phyloP scores from a whole-genome alignment of 2,888 invertebrate species.

The Hirtodrosophila alboralis region DNA sequence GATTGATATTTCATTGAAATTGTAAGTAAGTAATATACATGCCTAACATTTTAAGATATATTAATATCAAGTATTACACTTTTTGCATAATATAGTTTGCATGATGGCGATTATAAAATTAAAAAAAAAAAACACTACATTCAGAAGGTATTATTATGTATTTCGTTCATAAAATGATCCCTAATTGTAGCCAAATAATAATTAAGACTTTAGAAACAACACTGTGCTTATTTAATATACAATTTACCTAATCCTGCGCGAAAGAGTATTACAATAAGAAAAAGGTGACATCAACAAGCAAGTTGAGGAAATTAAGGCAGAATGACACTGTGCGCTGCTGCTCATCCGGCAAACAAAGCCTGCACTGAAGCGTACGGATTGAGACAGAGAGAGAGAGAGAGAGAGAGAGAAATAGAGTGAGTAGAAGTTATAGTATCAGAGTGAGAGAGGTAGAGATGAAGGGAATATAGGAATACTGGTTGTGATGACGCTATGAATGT shows the following conservation, averaged over 20 bases:
- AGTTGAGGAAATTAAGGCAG: slow-evolving; percentile 53
- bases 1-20: no score
- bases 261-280: slow-evolving; percentile 39
- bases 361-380: slow-evolving; percentile 60
- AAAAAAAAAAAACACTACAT: no score
- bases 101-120: no score
- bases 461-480: slow-evolving; percentile 17
- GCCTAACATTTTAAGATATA: no score
- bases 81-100: no score
- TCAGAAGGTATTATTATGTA: no score
- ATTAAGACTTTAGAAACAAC: no score
- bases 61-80: no score
- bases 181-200: no score
- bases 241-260: not conserved
- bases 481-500: slow-evolving; percentile 41
- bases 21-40: no score
- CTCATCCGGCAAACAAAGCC: slow-evolving; percentile 72
- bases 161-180: no score
- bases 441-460: not conserved
- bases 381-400: not conserved
- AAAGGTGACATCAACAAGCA: slow-evolving; percentile 56
- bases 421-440: no score
- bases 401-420: not conserved
- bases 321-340: slow-evolving; percentile 45
- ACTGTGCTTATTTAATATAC: not conserved